Evolutionary conservation across 2,797 vertebrate species (phyloP).

Genomic region (Pantherophis alleghaniensis): DNA sequence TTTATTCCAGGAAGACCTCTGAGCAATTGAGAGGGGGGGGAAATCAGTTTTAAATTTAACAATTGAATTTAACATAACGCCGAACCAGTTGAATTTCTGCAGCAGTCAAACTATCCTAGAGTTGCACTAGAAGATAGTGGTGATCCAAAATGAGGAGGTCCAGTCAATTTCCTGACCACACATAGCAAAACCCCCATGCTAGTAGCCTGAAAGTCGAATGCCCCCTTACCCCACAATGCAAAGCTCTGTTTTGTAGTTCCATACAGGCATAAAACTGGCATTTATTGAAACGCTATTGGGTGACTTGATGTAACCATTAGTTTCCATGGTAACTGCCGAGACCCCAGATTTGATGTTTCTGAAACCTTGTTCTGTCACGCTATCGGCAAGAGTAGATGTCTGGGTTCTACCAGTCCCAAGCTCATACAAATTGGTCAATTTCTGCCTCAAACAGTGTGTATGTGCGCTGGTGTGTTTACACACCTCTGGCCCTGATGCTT

Average conservation of each 20-base stretch:
- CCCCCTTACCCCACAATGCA: too few species aligned
- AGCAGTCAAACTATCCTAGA: not conserved
- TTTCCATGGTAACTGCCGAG: not conserved
- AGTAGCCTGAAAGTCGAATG: too few species aligned
- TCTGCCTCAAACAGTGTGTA: not conserved
- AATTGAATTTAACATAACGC: not conserved
- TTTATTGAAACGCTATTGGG: not conserved
- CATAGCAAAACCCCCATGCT: too few species aligned
- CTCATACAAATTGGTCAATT: not conserved
- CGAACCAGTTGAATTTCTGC: not conserved
- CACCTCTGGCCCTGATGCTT: not conserved
- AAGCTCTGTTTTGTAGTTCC: not conserved
- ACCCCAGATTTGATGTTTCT: not conserved
- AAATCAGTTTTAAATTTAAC: not conserved
- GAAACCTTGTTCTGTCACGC: not conserved
- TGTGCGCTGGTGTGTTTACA: not conserved
- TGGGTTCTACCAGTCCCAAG: not conserved
- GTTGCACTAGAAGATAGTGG: not conserved
- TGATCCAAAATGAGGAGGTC: not conserved
- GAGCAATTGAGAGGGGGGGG: not conserved
- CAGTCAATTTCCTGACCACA: not conserved
- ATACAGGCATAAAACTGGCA: not conserved
- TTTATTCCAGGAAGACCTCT: not conserved
- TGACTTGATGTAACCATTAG: not conserved
- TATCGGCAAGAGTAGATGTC: not conserved